Evolutionary conservation across 2,888 invertebrate genomes (phyloP), one percentile per base, ranked within the genome.

Genomic region (Tinea trinotella): DNA sequence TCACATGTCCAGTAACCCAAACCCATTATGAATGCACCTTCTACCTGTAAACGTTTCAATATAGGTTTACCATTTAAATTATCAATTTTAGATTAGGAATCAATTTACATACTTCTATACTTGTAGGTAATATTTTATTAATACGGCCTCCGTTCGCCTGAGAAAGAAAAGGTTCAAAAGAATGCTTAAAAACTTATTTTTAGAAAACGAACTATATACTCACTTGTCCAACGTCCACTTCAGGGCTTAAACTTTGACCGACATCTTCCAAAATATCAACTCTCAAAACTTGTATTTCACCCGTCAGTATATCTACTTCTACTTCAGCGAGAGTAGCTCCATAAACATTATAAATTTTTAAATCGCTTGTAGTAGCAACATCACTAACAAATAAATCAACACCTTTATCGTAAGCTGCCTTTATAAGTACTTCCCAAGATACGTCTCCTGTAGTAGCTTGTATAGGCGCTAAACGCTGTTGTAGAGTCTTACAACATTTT

Each of bases 221-320:
- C 60, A 85, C 85, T 78, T 93, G 92, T 6, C 92, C 92, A 53
- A 92, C 75, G 70, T 92, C 92, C 20, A 92, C 65, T 62, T 87
- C 74, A 1, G 92, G 92, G 69, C 88, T 92, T 44, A 92, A 68
- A 71, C 90, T 91, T 13, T 85, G 75, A 0, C 92, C 92, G 13
- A 87, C 87, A 68, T 92, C 92, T 71, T 92, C 90, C 22, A 91
- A 62, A 50, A 92, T 70, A 67, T 92, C 92, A 0, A 90, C 90
- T 59, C 92, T 79, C 0, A 73, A 65, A 34, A 91, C 70, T 59
- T 90, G 78, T 59, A 89, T 88, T 65, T 92, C 90, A 20, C 93
- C 93, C 0, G 93, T 93, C 52, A 94, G 70, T 17, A 93, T 72
- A 68, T 94, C 94, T 0, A 93, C 68, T 70, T 93, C 92, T 0